These are phyloP conservation scores for Dreissena rostriformis DNA, from an alignment of 1,140 invertebrate species.

Conservation along the genomic window DNA sequence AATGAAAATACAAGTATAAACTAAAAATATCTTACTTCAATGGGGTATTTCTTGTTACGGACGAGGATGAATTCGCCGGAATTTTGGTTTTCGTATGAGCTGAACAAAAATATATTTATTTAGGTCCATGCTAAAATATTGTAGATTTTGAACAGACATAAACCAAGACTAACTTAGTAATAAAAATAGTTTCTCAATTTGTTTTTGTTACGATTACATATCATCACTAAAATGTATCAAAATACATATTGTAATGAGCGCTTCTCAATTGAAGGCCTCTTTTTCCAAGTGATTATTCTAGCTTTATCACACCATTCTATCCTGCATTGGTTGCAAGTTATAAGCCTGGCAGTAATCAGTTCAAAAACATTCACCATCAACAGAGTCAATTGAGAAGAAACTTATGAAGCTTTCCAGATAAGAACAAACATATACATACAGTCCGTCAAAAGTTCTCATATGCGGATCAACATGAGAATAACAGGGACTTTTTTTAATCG, in stretches of 20 bases:
- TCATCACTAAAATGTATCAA: not conserved
- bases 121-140: no score
- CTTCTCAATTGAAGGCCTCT: not conserved
- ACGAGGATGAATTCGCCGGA: constrained; percentile 13
- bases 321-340: not conserved
- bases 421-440: not conserved
- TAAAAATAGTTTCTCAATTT: not conserved
- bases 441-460: constrained; percentile 15
- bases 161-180: not conserved
- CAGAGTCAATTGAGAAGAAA: not conserved
- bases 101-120: constrained; percentile 2
- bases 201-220: not conserved
- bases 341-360: not conserved
- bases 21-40: constrained; percentile 8
- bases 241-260: not conserved
- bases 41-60: constrained; percentile 20
- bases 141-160: not conserved
- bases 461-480: constrained; percentile 37
- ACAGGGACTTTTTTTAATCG: not conserved
- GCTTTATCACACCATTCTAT: not conserved
- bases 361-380: not conserved
- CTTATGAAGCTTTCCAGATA: not conserved
- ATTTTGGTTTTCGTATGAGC: constrained; percentile 14
- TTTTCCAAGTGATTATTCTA: not conserved
- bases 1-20: no score